Evolutionary conservation across 1,140 invertebrate species (phyloP), one percentile per base, ranked within the genome.

Genomic region (Geopemphigus sp.): DNA sequence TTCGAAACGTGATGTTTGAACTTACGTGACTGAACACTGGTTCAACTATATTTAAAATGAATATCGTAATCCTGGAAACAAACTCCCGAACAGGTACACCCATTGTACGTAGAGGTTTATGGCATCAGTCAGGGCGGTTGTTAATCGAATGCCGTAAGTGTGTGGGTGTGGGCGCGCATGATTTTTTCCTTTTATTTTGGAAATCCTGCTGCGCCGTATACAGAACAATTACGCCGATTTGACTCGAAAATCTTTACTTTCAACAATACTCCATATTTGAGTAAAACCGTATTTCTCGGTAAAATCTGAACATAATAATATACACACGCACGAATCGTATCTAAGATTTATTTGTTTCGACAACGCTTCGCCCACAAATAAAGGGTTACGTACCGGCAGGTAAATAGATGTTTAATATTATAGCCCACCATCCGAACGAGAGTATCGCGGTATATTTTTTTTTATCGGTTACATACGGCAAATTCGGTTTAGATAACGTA

Each of bases 1-100:
- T 78, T 78, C 57, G 19, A 78, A 63, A 78, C 74, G 74, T 78
- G 74, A 78, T 78, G 24, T 78, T 78, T 78, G 39, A 63, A 78
- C 32, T 78, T 78, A 78, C 74, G 74, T 78, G 74, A 78, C 74
- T 50, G 56, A 78, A 78, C 56, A 78, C 32, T 63, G 56, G 12
- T 4, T 14, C 5, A 47, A 78, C 22, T 26, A 32, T 61, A 78
- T 78, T 78, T 47, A 61, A 47, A 78, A 78, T 12, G 15, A 78
- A 47, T 63, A 29, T 61, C 47, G 10, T 78, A 78, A 78, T 78
- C 74, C 74, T 63, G 74, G 24, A 78, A 78, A 78, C 74, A 61
- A 63, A 78, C 57, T 78, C 22, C 56, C 14, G 17, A 78, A 78
- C 74, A 78, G 54, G 74, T 78, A 78, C 57, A 26, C 24, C 54